phyloP scores from a whole-genome alignment of 2,888 invertebrate species.

The Scelioninae gen. 2 region DNA sequence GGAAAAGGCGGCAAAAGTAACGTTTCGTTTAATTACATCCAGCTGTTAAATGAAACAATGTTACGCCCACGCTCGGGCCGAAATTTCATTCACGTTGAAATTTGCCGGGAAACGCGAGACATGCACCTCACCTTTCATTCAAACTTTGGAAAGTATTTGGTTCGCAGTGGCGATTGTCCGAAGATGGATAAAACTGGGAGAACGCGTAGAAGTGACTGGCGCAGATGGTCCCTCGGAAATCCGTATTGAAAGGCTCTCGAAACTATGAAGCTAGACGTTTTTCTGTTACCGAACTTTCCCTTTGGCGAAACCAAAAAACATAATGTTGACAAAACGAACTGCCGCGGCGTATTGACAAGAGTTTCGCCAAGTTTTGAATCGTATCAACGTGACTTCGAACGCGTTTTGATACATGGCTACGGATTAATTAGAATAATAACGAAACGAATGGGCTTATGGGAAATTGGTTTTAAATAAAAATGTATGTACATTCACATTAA shows the following conservation, averaged over 20 bases:
- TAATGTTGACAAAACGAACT: conserved; percentile 22
- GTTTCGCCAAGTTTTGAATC: neutral
- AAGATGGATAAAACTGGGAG: conserved; percentile 56
- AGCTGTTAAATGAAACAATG: too few species aligned
- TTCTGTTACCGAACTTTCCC: conserved; percentile 51
- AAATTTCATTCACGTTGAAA: conserved; percentile 31
- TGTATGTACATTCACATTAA: too few species aligned
- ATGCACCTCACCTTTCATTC: conserved; percentile 53
- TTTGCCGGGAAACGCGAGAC: conserved; percentile 27
- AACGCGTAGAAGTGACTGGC: conserved; percentile 52
- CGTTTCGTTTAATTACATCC: too few species aligned
- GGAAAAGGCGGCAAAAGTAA: too few species aligned
- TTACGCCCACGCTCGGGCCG: neutral
- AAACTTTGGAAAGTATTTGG: conserved; percentile 54
- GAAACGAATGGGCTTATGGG: conserved; percentile 4
- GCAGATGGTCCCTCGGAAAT: conserved; percentile 55
- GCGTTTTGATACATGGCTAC: neutral
- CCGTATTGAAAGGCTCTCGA: conserved; percentile 55
- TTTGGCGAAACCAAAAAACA: conserved; percentile 41
- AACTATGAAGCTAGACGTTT: conserved; percentile 46
- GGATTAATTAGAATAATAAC: conserved; percentile 13
- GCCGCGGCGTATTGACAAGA: neutral
- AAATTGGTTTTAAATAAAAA: too few species aligned
- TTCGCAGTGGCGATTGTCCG: conserved; percentile 57
- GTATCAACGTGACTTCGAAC: conserved; percentile 3